These are phyloP conservation scores for Pangasianodon hypophthalmus DNA, from an alignment of 2,113 vertebrate genomes.

Conservation along the genomic window DNA sequence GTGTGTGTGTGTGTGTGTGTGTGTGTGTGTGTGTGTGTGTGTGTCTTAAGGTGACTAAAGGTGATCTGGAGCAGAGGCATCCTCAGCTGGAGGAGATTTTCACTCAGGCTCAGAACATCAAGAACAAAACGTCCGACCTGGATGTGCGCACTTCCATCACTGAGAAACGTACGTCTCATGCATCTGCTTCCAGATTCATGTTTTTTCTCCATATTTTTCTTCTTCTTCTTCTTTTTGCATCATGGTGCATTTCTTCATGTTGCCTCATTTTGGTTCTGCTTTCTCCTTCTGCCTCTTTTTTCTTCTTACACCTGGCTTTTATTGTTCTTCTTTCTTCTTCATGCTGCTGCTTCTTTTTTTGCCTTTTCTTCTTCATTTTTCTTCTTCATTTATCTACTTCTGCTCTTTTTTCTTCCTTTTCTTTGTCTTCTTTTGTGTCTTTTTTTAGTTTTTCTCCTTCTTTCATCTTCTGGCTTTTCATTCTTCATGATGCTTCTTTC, in stretches of 20 bases:
- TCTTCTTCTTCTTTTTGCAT: neutral
- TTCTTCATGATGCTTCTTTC: neutral
- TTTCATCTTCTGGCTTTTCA: neutral
- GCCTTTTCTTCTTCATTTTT: neutral
- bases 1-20: conserved; percentile 12
- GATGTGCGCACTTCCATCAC: conserved; percentile 92
- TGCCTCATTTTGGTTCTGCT: neutral
- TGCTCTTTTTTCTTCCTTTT: neutral
- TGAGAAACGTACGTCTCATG: conserved; percentile 84
- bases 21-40: conserved; percentile 31
- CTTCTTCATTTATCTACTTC: neutral
- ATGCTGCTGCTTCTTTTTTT: neutral
- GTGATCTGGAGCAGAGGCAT: conserved; percentile 90
- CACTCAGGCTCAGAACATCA: conserved; percentile 94
- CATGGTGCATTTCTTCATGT: neutral
- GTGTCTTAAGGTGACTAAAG: conserved; percentile 83
- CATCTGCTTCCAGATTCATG: neutral
- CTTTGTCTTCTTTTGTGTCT: neutral
- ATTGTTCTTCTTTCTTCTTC: neutral
- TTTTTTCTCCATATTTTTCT: neutral
- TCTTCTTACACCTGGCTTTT: neutral
- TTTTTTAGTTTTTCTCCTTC: neutral
- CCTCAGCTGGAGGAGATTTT: conserved; percentile 92
- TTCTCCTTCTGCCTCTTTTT: neutral
- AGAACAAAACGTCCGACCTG: conserved; percentile 94